Evolutionary conservation across 1,140 invertebrate species (phyloP), one percentile per base, ranked within the genome.

Genomic region (Helicorthomorpha holstii): DNA sequence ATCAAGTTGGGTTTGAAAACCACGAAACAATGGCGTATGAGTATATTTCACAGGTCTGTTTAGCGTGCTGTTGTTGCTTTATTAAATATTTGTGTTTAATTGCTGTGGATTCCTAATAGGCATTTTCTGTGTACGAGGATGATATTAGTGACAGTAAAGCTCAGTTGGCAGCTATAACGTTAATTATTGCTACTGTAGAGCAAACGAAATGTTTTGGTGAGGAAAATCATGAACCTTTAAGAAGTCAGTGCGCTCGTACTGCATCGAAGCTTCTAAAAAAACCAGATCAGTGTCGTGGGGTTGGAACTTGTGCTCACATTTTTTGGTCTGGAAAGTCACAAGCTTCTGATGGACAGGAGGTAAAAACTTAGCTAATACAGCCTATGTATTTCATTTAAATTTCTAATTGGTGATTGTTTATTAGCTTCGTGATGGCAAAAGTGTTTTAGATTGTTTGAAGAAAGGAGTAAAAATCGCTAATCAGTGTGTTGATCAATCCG

Each of bases 91-190:
- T n/a, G 7, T 49, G 24, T 45, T 23, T 7, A 45, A 7, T 29
- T 7, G 42, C 48, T 49, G 16, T 53, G 29, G 55, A 61, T 61
- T 24, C 16, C 29, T 34, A 34, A 34, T 57, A 83, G 75, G 91
- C 91, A 0, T 97, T 98, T 68, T 91, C 91, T 0, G 71, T 99
- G 48, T 98, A 98, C 61, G 95, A 98, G 67, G 95, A 99, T 65
- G 95, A 98, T 70, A 95, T 98, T 59, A 90, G 87, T 4, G 95
- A 98, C 63, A 94, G 89, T 46, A 95, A 96, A 66, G 88, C 92
- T 26, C 94, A 98, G 66, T 69, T 98, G 45, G 85, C 91, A 1
- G 92, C 92, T 19, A 92, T 99, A 45, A 92, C 89, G 0, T 71
- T 98, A 1, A 91, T 98, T 27, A 91, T 95, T 54, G 89, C 85